Evolutionary conservation across 1,140 invertebrate species (phyloP).

Genomic region (Ostrea denselamellosa): DNA sequence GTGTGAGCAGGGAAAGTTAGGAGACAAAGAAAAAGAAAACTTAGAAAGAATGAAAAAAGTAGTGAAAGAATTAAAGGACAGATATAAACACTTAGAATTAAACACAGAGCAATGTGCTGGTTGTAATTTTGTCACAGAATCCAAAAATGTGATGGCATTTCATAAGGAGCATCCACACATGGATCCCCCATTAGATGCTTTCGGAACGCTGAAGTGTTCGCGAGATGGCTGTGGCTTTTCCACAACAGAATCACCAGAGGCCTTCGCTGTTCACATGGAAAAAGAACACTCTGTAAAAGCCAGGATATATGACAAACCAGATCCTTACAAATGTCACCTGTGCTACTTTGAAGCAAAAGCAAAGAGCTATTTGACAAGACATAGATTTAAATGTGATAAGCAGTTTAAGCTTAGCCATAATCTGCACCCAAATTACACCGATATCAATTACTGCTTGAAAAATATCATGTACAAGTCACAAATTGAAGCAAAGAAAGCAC

Average conservation of each 20-base stretch:
- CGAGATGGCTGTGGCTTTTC: conserved; percentile 89
- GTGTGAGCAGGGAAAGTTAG: conserved; percentile 82
- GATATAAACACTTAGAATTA: conserved; percentile 90
- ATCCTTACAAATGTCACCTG: conserved; percentile 94
- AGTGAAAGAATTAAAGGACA: conserved; percentile 72
- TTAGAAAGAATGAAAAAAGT: conserved; percentile 92
- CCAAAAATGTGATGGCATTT: conserved; percentile 89
- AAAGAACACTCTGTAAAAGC: conserved; percentile 90
- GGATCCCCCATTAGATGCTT: conserved; percentile 78
- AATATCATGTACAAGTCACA: conserved; percentile 69
- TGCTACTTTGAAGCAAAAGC: conserved; percentile 97
- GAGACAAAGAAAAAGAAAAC: conserved; percentile 88
- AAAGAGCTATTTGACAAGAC: conserved; percentile 93
- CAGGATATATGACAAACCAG: conserved; percentile 89
- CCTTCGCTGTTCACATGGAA: conserved; percentile 94
- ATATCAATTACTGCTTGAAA: conserved; percentile 72
- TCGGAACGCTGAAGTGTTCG: conserved; percentile 85
- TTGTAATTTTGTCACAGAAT: conserved; percentile 96
- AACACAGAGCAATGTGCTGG: conserved; percentile 91
- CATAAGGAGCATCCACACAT: conserved; percentile 96
- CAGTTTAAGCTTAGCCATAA: conserved; percentile 93
- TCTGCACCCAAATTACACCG: conserved; percentile 83
- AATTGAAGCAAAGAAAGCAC: conserved; percentile 35
- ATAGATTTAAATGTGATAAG: conserved; percentile 92
- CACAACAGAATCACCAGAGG: conserved; percentile 89